These are phyloP conservation scores for Platyscapa corneri DNA, from an alignment of 1,140 invertebrate species.

Conservation along the genomic window DNA sequence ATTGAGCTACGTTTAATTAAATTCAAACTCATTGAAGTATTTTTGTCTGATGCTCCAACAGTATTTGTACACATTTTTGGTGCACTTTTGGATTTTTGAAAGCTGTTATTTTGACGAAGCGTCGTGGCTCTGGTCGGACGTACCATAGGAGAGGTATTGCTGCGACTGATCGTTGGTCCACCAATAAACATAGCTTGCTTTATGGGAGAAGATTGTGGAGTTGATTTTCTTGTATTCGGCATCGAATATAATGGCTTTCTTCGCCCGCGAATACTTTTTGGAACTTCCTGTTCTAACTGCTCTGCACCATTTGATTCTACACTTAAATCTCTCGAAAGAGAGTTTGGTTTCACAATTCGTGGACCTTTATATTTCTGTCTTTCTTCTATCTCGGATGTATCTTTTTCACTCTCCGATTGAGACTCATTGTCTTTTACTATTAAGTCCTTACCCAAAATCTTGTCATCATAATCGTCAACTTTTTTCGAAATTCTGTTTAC, in stretches of 20 bases:
- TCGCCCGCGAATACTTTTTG: slow-evolving; percentile 84
- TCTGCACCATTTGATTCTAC: slow-evolving; percentile 63
- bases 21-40: slow-evolving; percentile 16
- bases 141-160: slow-evolving; percentile 69
- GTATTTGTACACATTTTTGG: slow-evolving; percentile 53
- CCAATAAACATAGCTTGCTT: slow-evolving; percentile 56
- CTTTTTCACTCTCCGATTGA: slow-evolving; percentile 56
- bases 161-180: slow-evolving; percentile 52
- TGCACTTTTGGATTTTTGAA: slow-evolving; percentile 59
- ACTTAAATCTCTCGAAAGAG: slow-evolving; percentile 62
- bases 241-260: slow-evolving; percentile 82
- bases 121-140: slow-evolving; percentile 67
- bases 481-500: slow-evolving; percentile 32
- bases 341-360: slow-evolving; percentile 67
- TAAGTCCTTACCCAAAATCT: slow-evolving; percentile 38
- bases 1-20: slow-evolving; percentile 63
- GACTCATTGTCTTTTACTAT: slow-evolving; percentile 26
- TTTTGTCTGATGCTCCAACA: background rate
- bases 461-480: background rate
- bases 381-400: slow-evolving; percentile 65
- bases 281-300: slow-evolving; percentile 66
- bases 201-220: slow-evolving; percentile 66
- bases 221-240: slow-evolving; percentile 64
- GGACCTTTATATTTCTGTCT: slow-evolving; percentile 77
- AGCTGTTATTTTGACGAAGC: slow-evolving; percentile 66